Percentiles rank a stretch among this genome's conserved stretches.
Conservation (phyloP, 2,888 invertebrate species). For the Melangyna quadrimaculata region DNA sequence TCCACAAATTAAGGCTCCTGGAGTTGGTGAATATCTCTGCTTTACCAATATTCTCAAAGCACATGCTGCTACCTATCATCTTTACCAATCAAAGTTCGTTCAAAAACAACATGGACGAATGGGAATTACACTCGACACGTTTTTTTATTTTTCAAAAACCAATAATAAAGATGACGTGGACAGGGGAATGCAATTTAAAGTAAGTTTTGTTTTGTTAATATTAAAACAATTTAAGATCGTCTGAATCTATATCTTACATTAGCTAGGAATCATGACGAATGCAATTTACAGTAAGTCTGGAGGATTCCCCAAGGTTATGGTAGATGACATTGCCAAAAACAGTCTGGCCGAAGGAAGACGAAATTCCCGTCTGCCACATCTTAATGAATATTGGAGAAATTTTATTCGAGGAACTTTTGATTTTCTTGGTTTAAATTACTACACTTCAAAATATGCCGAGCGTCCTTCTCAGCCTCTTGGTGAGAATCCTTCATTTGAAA, state of each 20-base stretch:
- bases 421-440: slow-evolving; percentile 76
- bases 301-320: slow-evolving; percentile 77
- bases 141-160: slow-evolving; percentile 73
- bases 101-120: slow-evolving; percentile 75
- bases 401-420: slow-evolving; percentile 74
- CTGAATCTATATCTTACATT: slow-evolving; percentile 3
- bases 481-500: slow-evolving; percentile 82
- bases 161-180: slow-evolving; percentile 71
- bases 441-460: slow-evolving; percentile 74
- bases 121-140: slow-evolving; percentile 75
- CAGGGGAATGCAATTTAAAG: slow-evolving; percentile 74
- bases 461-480: slow-evolving; percentile 72
- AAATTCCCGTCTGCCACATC: slow-evolving; percentile 74
- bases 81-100: slow-evolving; percentile 80
- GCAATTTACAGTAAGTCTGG: slow-evolving; percentile 76
- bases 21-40: slow-evolving; percentile 82
- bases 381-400: slow-evolving; percentile 70
- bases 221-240: neutral
- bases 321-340: slow-evolving; percentile 75
- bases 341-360: slow-evolving; percentile 76
- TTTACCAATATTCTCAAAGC: slow-evolving; percentile 82
- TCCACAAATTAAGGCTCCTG: slow-evolving; percentile 80
- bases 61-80: slow-evolving; percentile 82
- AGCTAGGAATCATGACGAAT: slow-evolving; percentile 78
- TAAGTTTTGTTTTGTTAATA: slow-evolving; percentile 33